Conservation (phyloP, 1,140 invertebrate species). For the Trichonephila clavata region DNA sequence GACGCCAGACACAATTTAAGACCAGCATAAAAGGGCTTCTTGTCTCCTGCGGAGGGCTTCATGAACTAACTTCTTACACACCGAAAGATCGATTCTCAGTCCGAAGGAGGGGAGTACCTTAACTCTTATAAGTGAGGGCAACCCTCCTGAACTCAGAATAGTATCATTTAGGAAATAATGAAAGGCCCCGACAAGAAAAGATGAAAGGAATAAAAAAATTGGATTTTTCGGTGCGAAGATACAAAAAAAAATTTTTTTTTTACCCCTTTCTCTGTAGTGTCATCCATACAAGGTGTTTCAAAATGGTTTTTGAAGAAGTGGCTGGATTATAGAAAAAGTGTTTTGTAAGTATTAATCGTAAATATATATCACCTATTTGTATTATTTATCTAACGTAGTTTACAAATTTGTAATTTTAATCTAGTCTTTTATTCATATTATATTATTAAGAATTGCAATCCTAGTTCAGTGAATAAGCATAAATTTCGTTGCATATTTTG, state of each 20-base stretch:
- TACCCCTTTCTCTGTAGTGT: background rate
- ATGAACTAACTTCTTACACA: slow-evolving; percentile 26
- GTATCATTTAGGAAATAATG: background rate
- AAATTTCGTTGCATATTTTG: too few relatives aligned
- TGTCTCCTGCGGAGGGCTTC: slow-evolving; percentile 57
- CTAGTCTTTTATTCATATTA: too few relatives aligned
- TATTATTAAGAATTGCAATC: too few relatives aligned
- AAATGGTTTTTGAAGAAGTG: background rate
- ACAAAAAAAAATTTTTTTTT: background rate
- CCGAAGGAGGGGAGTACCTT: background rate
- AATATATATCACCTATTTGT: too few relatives aligned
- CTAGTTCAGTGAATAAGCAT: too few relatives aligned
- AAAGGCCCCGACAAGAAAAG: background rate
- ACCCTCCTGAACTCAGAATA: background rate
- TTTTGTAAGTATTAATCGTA: too few relatives aligned
- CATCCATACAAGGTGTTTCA: background rate
- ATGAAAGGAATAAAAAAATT: background rate
- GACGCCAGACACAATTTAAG: slow-evolving; percentile 70
- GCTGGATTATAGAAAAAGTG: too few relatives aligned
- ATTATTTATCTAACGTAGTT: too few relatives aligned
- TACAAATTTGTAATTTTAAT: too few relatives aligned
- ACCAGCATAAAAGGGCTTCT: slow-evolving; percentile 38
- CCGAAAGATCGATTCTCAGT: slow-evolving; percentile 22
- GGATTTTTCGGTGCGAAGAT: background rate
- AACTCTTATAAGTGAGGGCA: background rate